Evolutionary conservation across 2,113 vertebrate genomes (phyloP).

Genomic region (Murina feae): DNA sequence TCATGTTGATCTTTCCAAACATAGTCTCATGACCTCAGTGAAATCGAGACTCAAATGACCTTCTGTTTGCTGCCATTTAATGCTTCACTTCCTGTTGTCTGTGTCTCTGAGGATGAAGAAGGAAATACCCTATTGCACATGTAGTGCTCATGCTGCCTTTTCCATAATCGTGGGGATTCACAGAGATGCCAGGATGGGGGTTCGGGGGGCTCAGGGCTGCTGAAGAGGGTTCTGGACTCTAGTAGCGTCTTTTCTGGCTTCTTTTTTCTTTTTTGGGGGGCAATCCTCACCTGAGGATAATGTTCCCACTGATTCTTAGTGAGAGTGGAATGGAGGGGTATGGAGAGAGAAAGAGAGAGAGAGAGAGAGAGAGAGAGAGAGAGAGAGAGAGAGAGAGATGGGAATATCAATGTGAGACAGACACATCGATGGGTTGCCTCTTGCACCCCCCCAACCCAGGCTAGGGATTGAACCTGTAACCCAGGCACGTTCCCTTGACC

Average conservation of each 20-base stretch:
- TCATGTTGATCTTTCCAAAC: slow-evolving; percentile 45
- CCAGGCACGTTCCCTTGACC: too few species aligned
- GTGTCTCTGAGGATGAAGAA: neutral
- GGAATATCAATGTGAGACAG: too few species aligned
- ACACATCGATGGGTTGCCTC: too few species aligned
- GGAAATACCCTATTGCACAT: neutral
- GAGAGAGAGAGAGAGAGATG: too few species aligned
- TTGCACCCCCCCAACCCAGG: too few species aligned
- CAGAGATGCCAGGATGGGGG: neutral
- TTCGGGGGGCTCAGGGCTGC: rapidly evolving
- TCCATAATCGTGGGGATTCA: neutral
- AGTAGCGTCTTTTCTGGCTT: neutral
- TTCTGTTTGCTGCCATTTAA: slow-evolving; percentile 33
- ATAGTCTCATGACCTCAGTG: slow-evolving; percentile 20
- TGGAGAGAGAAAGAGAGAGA: too few species aligned
- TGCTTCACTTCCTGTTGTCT: neutral
- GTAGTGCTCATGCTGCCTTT: neutral
- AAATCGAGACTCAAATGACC: neutral
- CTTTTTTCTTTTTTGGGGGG: too few species aligned
- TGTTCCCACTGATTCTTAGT: too few species aligned
- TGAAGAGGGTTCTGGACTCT: rapidly evolving
- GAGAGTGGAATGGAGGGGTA: too few species aligned
- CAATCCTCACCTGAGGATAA: too few species aligned
- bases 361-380: too few species aligned
- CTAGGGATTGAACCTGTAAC: too few species aligned